Percentiles rank a stretch among this genome's conserved stretches.
phyloP scores from a whole-genome alignment of 2,797 vertebrate species.

The Poecilia gillii region DNA sequence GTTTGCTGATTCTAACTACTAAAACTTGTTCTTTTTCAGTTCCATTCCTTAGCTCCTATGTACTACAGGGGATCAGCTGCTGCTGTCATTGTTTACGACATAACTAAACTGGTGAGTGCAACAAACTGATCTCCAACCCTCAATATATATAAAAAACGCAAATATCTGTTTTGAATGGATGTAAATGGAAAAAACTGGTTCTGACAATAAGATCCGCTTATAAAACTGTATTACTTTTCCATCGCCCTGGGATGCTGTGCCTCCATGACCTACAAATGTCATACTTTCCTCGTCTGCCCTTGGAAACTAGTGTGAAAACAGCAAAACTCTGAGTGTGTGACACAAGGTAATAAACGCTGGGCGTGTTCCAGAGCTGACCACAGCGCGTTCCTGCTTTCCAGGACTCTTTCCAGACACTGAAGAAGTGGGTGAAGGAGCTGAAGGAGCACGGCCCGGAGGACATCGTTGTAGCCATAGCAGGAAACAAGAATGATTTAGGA shows the following conservation, averaged over 20 bases:
- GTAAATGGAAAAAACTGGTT: not conserved
- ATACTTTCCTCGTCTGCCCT: constrained; percentile 54
- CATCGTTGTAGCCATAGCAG: constrained; percentile 97
- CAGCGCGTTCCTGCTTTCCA: constrained; percentile 64
- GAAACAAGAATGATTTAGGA: constrained; percentile 97
- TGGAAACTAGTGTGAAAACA: constrained; percentile 51
- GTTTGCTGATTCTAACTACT: not conserved
- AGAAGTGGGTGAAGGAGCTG: constrained; percentile 99
- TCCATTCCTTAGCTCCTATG: constrained; percentile 98
- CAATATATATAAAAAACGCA: not conserved
- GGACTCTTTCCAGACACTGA: constrained; percentile 98
- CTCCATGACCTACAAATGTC: constrained; percentile 41
- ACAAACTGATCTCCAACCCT: not conserved
- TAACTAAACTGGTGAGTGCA: constrained; percentile 93
- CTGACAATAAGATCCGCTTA: not conserved
- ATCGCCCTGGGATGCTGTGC: constrained; percentile 25
- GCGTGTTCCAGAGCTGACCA: constrained; percentile 14
- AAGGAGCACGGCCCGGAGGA: constrained; percentile 98
- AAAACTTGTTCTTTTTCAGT: constrained; percentile 76
- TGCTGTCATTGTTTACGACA: constrained; percentile 97
- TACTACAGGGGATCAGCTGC: constrained; percentile 97
- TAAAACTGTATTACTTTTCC: constrained; percentile 42
- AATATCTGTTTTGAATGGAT: not conserved
- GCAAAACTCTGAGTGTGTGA: constrained; percentile 25
- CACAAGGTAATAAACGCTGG: constrained; percentile 1